Evolutionary conservation across 2,113 vertebrate genomes (phyloP), one percentile per base, ranked within the genome.

Genomic region (Rhinogobius similis): DNA sequence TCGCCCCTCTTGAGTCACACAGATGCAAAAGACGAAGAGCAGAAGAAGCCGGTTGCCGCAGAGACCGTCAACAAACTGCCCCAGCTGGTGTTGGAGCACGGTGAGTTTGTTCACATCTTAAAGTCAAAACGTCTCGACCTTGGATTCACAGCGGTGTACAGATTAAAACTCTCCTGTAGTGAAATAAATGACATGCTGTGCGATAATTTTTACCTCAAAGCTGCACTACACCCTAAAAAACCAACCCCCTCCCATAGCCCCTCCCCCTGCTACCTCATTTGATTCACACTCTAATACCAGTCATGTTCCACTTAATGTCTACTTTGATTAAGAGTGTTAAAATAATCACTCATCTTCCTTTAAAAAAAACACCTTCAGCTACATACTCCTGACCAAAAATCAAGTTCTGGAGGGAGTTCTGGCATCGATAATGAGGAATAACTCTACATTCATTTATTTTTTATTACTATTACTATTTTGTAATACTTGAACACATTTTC

Each of bases 61-160:
- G 93, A 95, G 43, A 88, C 93, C 1, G 87, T 89, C 0, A 94
- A 91, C 87, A 96, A 94, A 86, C 90, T 94, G 63, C 94, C 95
- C 29, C 95, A 96, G 29, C 86, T 94, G 80, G 93, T 94, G 2
- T 93, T 93, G 73, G 96, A 96, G 21, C 94, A 94, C 0, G 95
- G 96, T 98, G 90, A 96, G 68, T 61, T 46, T 66, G 55, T 69
- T 68, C 36, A 32, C 41, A 61, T 64, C 20, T 32, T 27, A 62
- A 67, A 50, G 70, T 48, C 62, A 65, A 3, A 63, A 32, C n/a
- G 43, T 23, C 14, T 12, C 32, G 18, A 46, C 70, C 6, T 16
- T 66, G 21, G 26, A 21, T 21, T 43, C 23, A 29, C n/a, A 50
- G 61, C 1, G 9, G 38, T 23, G 66, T 41, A 48, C 14, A 27